These are phyloP conservation scores for Latrodectus hesperus DNA, from an alignment of 2,888 invertebrate species.

Conservation along the genomic window DNA sequence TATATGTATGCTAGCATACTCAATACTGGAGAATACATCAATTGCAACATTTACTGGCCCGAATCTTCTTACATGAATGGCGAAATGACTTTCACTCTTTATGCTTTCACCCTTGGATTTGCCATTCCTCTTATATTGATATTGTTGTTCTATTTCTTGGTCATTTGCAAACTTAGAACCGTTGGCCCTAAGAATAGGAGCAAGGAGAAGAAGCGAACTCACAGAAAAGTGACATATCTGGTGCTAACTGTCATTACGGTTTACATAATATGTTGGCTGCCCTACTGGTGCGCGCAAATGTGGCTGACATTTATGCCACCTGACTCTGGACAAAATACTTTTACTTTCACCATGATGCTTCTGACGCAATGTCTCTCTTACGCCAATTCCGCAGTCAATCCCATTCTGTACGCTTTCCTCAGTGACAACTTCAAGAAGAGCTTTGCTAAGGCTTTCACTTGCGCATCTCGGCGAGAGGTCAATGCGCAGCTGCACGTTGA, in stretches of 20 bases:
- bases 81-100: conserved; percentile 89
- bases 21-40: conserved; percentile 46
- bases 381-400: conserved; percentile 95
- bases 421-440: conserved; percentile 97
- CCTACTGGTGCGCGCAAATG: conserved; percentile 91
- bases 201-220: conserved; percentile 92
- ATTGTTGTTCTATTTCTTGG: conserved; percentile 90
- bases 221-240: conserved; percentile 92
- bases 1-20: conserved; percentile 71
- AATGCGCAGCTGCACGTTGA: conserved; percentile 90
- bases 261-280: conserved; percentile 93
- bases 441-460: conserved; percentile 91
- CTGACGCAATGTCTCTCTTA: conserved; percentile 89
- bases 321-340: conserved; percentile 36
- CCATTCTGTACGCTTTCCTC: conserved; percentile 86
- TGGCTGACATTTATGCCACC: conserved; percentile 70
- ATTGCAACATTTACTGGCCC: conserved; percentile 71
- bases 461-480: conserved; percentile 87
- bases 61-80: conserved; percentile 76
- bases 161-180: conserved; percentile 87
- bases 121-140: conserved; percentile 89
- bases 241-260: conserved; percentile 93
- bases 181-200: conserved; percentile 90
- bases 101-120: conserved; percentile 90
- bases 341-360: conserved; percentile 83